A percentile compares a stretch with the other conserved stretches of the same genome.
Conservation (phyloP, 2,888 invertebrate species). For the Oeneis ivallda region DNA sequence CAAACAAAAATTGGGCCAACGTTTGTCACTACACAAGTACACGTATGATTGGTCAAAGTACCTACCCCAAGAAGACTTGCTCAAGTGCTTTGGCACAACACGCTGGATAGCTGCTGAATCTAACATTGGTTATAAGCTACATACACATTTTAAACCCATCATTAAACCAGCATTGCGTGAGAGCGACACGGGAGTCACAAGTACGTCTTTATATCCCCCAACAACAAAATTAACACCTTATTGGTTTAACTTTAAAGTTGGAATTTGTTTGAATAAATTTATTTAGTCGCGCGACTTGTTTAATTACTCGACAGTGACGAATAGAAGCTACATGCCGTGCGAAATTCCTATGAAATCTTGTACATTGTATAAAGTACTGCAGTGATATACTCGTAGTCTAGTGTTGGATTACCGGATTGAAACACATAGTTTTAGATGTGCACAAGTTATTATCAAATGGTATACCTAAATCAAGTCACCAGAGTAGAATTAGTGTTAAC, state of each 20-base stretch:
- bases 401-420: constrained; percentile 28
- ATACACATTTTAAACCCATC: constrained; percentile 27
- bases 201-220: constrained; percentile 48
- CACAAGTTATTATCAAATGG: background rate
- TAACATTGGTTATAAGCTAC: too few relatives aligned
- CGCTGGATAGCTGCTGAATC: background rate
- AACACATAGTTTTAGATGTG: background rate
- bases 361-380: constrained; percentile 51
- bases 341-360: constrained; percentile 72
- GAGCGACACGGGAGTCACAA: constrained; percentile 59
- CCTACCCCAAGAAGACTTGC: too few relatives aligned
- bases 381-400: constrained; percentile 50
- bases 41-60: too few relatives aligned
- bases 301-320: constrained; percentile 71
- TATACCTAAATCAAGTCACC: too few relatives aligned
- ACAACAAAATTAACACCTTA: constrained; percentile 44
- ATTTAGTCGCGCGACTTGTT: constrained; percentile 47
- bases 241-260: constrained; percentile 41
- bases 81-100: too few relatives aligned
- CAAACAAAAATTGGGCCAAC: too few relatives aligned
- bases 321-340: constrained; percentile 66
- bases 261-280: constrained; percentile 40
- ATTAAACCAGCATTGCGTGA: constrained; percentile 59
- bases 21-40: too few relatives aligned
- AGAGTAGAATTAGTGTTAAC: background rate